Evolutionary conservation across 2,113 vertebrate genomes (phyloP), one percentile per base, ranked within the genome.

Genomic region (Thryonomys swinderianus): DNA sequence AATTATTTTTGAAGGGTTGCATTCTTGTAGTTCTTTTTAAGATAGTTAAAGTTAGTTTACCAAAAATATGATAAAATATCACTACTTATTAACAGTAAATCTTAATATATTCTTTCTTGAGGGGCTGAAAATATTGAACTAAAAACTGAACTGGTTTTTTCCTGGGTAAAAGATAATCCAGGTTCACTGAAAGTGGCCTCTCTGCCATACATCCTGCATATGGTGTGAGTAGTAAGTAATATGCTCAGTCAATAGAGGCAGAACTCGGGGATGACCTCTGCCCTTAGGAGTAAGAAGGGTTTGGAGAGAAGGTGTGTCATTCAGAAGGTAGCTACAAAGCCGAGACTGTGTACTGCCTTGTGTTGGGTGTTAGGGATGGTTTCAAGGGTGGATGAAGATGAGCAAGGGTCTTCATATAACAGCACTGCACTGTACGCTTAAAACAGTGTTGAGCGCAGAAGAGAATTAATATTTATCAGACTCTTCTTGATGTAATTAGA

Each of bases 1-100:
- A 88, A 10, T 92, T 94, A 59, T 10, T 94, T 95, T 88, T 88
- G 45, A 91, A 85, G 78, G 67, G 93, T 82, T 93, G 2, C 48
- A 2, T 86, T 84, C 81, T 84, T 83, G 2, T 59, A 83, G 25
- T 5, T 87, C 18, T 81, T 76, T 93, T 80, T 90, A n/a, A 14
- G 12, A 48, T 85, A 32, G 14, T 78, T 88, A 62, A 74, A 40
- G 48, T 59, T 87, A 42, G 81, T 94, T 71, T 4, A 59, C 17
- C 32, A 53, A 88, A 74, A 85, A 66, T 76, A 59, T n/a, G 14
- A 21, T 93, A 74, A 92, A 76, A 53, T 85, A 14, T 91, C 13
- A 78, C 86, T 93, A 85, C 27, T n/a, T 88, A 80, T 57, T 91
- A 17, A 88, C 82, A 80, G 20, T 84, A 74, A 76, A 83, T 74